A percentile compares a stretch with the other conserved stretches of the same genome.
These are phyloP conservation scores for Ametastegia equiseti DNA, from an alignment of 2,888 invertebrate genomes.

Conservation along the genomic window DNA sequence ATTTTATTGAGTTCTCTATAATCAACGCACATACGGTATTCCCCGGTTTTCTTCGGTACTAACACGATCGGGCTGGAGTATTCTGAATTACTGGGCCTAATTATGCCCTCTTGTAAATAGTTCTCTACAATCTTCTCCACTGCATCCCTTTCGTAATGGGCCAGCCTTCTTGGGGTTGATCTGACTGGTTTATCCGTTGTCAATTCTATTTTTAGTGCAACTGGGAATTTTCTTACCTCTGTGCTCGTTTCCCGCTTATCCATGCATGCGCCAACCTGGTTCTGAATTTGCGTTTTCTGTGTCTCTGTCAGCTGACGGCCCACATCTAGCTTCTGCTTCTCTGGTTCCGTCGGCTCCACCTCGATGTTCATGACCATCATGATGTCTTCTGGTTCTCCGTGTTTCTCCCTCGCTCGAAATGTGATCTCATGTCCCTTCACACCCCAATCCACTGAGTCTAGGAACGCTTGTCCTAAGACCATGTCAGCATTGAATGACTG, in stretches of 20 bases:
- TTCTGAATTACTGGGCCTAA: constrained; percentile 9
- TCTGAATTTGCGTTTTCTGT: background rate
- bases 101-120: constrained; percentile 2
- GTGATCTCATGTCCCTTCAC: background rate
- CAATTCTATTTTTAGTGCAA: constrained; percentile 42
- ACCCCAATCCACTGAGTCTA: constrained; percentile 18
- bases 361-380: constrained; percentile 23
- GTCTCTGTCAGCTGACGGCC: background rate
- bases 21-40: constrained; percentile 31
- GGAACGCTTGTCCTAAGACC: constrained; percentile 24
- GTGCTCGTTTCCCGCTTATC: constrained; percentile 6
- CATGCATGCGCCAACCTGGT: background rate
- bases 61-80: constrained; percentile 15
- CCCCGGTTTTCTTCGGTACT: constrained; percentile 9
- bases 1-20: constrained; percentile 13
- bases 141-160: background rate
- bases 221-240: constrained; percentile 2
- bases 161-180: constrained; percentile 18
- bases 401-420: background rate
- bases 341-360: background rate
- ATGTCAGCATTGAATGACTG: background rate
- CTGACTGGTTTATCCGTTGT: constrained; percentile 43
- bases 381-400: background rate
- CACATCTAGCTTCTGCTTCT: background rate
- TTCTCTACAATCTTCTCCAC: background rate